Conservation (phyloP, 2,113 vertebrate species). For the Numida meleagris region DNA sequence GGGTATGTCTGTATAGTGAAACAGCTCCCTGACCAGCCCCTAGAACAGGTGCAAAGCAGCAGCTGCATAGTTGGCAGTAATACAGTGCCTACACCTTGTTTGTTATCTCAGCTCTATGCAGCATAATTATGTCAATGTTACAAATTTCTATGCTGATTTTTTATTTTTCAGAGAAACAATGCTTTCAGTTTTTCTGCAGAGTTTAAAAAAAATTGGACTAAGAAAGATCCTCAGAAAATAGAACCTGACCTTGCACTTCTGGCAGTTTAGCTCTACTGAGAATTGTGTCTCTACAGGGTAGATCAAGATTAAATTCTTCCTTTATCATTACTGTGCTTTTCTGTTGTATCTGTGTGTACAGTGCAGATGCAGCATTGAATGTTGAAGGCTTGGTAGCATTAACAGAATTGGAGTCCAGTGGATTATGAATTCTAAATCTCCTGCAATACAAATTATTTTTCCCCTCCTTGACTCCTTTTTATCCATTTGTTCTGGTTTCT, state of each 20-base stretch:
- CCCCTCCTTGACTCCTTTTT: not conserved
- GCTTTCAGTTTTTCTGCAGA: not conserved
- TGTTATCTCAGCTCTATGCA: not conserved
- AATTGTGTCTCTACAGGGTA: not conserved
- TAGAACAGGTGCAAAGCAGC: not conserved
- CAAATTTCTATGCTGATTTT: not conserved
- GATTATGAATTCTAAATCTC: not conserved
- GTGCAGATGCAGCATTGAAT: not conserved
- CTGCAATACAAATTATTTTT: not conserved
- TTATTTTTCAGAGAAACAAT: not conserved
- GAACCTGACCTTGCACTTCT: not conserved
- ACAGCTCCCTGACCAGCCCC: not conserved
- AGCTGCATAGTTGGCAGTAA: slow-evolving; percentile 3
- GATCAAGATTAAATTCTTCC: slow-evolving; percentile 23
- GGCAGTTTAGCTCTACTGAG: not conserved
- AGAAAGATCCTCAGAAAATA: not conserved
- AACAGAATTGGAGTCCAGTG: not conserved
- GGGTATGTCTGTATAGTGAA: not conserved
- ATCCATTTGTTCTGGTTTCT: not conserved
- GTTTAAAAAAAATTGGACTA: not conserved
- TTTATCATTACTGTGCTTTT: not conserved
- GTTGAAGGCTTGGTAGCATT: not conserved
- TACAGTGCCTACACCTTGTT: not conserved
- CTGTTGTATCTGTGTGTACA: not conserved
- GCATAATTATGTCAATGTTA: not conserved